Base-by-base conservation (phyloP, 2,888 invertebrate genomes). In the Drosophila austrosaltans region DNA sequence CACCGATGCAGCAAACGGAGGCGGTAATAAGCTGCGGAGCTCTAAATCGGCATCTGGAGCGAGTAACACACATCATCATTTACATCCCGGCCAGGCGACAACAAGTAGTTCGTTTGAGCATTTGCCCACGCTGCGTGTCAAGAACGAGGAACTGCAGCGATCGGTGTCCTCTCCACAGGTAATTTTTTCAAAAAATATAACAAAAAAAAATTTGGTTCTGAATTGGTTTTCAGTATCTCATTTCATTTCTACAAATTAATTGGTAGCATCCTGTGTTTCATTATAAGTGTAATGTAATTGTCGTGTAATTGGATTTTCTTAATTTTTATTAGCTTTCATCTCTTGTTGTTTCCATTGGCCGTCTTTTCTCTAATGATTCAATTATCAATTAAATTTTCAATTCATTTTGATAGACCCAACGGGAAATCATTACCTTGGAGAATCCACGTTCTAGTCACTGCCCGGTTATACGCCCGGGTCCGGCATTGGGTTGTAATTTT, bases 401-500 rank as follows among this genome's bases (percentile, higher is more conserved):
- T 22, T 6, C 36, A 36, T 12, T 16, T 16, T 89, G 88, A 57
- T 82, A 94, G 94, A 92, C 93, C 80, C 87, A 90, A 74, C 89
- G 93, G 68, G 93, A 93, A 85, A 91, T 92, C 30, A 88, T 92
- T 53, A 91, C 91, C 30, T 83, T 93, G 69, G 93, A 92, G 72
- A 93, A 92, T 87, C 91, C 92, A 74, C 93, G 96, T 68, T 95
- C 96, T 58, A 96, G 96, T 87, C 97, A 97, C 92, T 97, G 97
- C 90, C 97, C 97, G 7, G 96, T 96, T 8, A 95, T 96, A 60
- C 93, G 97, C 63, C 95, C 96, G 7, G 97, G 97, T 0, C 97
- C 97, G 4, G 97, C 97, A 2, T 93, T 97, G 74, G 96, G 97
- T 79, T 97, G 97, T 92, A 97, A 97, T 93, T 97, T 95, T 91